These are phyloP conservation scores for Mythimna impura DNA, from an alignment of 2,888 invertebrate species.

Conservation along the genomic window DNA sequence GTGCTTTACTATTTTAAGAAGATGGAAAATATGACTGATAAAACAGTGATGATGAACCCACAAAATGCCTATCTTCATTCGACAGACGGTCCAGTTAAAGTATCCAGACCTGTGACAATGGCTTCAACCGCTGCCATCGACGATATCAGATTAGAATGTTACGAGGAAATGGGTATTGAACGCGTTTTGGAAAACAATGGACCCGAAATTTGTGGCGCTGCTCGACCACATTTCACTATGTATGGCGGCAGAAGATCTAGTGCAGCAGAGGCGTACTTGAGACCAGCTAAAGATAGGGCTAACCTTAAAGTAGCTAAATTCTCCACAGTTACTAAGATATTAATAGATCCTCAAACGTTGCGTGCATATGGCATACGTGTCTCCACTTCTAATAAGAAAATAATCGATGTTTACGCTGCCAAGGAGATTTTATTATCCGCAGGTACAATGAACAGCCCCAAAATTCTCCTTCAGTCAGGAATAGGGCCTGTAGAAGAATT, in stretches of 20 bases:
- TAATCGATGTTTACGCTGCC: constrained; percentile 72
- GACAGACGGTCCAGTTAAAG: constrained; percentile 72
- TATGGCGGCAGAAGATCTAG: constrained; percentile 80
- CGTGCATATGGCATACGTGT: constrained; percentile 78
- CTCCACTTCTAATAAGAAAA: constrained; percentile 65
- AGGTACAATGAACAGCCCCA: constrained; percentile 81
- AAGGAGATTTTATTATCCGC: constrained; percentile 83
- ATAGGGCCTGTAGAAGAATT: constrained; percentile 79
- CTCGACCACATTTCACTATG: constrained; percentile 75
- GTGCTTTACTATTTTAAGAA: constrained; percentile 77
- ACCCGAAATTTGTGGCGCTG: constrained; percentile 67
- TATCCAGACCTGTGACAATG: constrained; percentile 71
- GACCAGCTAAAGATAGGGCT: constrained; percentile 69
- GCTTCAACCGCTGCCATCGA: constrained; percentile 67
- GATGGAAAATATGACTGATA: constrained; percentile 76
- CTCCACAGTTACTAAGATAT: constrained; percentile 77
- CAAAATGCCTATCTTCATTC: constrained; percentile 73
- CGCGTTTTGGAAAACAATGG: constrained; percentile 75
- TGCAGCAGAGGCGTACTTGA: constrained; percentile 81
- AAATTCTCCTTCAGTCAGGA: constrained; percentile 83
- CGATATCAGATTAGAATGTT: constrained; percentile 69
- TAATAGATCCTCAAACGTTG: constrained; percentile 72
- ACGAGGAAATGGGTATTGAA: constrained; percentile 75
- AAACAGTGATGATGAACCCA: constrained; percentile 66
- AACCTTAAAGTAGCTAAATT: constrained; percentile 80